Evolutionary conservation across 2,888 invertebrate genomes (phyloP), one percentile per base, ranked within the genome.

Genomic region (Drosophila kanekoi): DNA sequence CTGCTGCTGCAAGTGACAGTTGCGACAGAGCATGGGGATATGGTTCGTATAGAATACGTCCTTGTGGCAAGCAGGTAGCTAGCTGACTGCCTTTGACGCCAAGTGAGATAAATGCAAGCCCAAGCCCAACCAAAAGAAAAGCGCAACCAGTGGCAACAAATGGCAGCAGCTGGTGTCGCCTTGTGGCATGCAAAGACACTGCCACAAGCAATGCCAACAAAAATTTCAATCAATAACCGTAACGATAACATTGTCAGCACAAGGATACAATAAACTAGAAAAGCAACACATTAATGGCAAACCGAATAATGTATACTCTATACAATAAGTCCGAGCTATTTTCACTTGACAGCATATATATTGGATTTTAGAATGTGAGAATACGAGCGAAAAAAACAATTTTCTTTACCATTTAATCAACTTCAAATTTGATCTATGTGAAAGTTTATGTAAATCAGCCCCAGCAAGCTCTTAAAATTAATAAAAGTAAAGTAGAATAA

Each of bases 191-290:
- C 83, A 62, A 66, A 54, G 59, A 64, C 45, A 63, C 61, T 48
- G 70, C 76, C 72, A 52, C 60, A 51, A 51, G 48, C 40, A 38
- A 43, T 47, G 37, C 33, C 14, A 32, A 35, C 61, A 70, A 76
- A 66, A 78, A 77, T 51, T 68, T 82, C 81, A 77, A 87, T 82
- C 88, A 82, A 82, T 82, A 82, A 87, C 77, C 83, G 83, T 87
- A 87, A 85, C 83, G 81, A 79, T 76, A 87, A 82, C 81, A 82
- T 70, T 82, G 88, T 82, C 72, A 72, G 77, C 72, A 51, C 37
- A 64, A 62, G 61, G 33, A 60, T 16, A 56, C 66, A 62, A 64
- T 67, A 65, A 73, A 58, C 41, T 45, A 48, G 38, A 8, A 20
- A 32, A 10, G 11, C n/a, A 28, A 8, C 4, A 0, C 1, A 8